Base-by-base conservation (phyloP, 1,140 invertebrate species). In the Calephelis nemesis region DNA sequence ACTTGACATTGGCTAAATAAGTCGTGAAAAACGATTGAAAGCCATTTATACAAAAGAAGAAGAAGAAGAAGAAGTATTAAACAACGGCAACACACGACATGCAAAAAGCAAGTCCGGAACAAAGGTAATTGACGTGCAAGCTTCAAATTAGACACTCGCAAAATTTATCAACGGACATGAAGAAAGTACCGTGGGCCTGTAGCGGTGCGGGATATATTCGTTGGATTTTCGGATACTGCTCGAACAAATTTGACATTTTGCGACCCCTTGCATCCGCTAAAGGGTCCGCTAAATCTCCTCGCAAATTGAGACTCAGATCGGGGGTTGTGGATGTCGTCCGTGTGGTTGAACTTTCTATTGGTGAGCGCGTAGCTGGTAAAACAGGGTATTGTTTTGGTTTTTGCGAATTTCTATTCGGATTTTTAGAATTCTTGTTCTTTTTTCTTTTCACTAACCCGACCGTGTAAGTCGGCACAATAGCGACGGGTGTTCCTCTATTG, bases 201-300 rank as follows among this genome's bases (percentile, higher is more conserved):
- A 90, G 88, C 69, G 95, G 93, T 72, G 94, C 93, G 0, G 95
- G 95, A 80, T 96, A 96, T 52, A 96, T 95, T 72, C 95, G 93
- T 78, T 96, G 95, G 49, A 95, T 95, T 88, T 96, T 96, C 54
- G 94, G 94, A 76, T 96, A 96, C 65, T 94, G 93, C 82, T 95
- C 94, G 83, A 96, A 96, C 39, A 95, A 93, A 77, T 91, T 95
- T n/a, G 94, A 95, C 82, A 95, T 95, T 83, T 93, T 92, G 39
- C 90, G 82, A 15, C 85, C 88, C 63, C 87, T 79, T 9, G 82
- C 82, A 47, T 91, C 88, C 0, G 87, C 81, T 66, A 88, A 68
- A 10, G 85, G 84, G 67, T 92, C 84, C 7, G 80, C 74, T 40
- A 88, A 70, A 70, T 89, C 85, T 50, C 79, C 87, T 63, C 83